Conservation (phyloP, 2,888 invertebrate genomes). For the Cantharis nigra region DNA sequence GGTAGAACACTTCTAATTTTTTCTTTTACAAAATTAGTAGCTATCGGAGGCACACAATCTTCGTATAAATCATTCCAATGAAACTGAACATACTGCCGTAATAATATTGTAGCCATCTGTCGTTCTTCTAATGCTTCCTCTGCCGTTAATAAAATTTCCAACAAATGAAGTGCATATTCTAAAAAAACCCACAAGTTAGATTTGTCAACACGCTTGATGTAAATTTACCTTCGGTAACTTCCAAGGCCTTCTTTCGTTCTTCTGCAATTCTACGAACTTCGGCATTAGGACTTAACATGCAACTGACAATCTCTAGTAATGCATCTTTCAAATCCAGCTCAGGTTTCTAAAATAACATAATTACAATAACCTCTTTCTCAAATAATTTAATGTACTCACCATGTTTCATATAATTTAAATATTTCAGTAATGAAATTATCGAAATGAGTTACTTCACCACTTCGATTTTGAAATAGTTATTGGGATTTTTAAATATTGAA, state of each 20-base stretch:
- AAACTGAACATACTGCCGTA: slow-evolving; percentile 29
- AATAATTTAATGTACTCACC: background rate
- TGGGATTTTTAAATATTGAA: too few relatives aligned
- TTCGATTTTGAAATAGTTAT: too few relatives aligned
- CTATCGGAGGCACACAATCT: slow-evolving; percentile 26
- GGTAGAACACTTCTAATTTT: slow-evolving; percentile 30
- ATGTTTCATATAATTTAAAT: background rate
- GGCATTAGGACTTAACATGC: slow-evolving; percentile 41
- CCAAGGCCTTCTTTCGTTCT: slow-evolving; percentile 42
- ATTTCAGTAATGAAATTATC: background rate
- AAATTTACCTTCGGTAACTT: slow-evolving; percentile 41
- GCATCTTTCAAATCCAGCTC: slow-evolving; percentile 40
- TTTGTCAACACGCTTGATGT: background rate
- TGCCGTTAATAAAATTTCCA: slow-evolving; percentile 31
- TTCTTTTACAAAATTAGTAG: slow-evolving; percentile 25
- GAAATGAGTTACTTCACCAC: too few relatives aligned
- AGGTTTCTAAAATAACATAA: background rate
- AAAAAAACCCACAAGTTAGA: slow-evolving; percentile 2
- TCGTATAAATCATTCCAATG: slow-evolving; percentile 28
- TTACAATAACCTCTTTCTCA: background rate
- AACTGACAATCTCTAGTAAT: slow-evolving; percentile 41
- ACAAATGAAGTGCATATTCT: slow-evolving; percentile 32
- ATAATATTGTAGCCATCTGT: slow-evolving; percentile 33
- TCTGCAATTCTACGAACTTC: slow-evolving; percentile 40
- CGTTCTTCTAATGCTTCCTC: slow-evolving; percentile 36